Conservation (phyloP, 92 coral and sea anemone species). For the Actinostola sp. region DNA sequence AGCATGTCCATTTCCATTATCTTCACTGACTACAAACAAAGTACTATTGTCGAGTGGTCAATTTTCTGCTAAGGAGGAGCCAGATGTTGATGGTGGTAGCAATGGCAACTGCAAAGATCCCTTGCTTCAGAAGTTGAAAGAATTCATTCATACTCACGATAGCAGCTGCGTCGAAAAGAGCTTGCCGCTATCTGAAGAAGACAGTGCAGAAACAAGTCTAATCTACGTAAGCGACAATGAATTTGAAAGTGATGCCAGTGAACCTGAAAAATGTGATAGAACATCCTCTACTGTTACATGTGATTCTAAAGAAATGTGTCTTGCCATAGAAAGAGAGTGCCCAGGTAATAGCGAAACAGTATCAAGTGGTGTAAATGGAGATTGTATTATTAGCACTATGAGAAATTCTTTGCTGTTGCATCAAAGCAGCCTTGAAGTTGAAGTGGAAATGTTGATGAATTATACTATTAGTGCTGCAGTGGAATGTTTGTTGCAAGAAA, state of each 20-base stretch:
- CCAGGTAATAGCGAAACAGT: neutral
- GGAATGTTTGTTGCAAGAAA: neutral
- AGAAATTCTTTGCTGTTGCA: neutral
- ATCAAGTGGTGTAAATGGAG: neutral
- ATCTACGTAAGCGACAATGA: slow-evolving; percentile 5
- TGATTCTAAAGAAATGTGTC: too few relatives aligned
- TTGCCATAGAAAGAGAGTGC: too few relatives aligned
- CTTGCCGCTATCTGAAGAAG: neutral
- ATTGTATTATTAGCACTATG: neutral
- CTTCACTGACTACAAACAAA: neutral
- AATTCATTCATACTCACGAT: neutral
- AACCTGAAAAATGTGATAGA: neutral
- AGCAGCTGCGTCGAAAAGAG: neutral
- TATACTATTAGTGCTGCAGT: neutral
- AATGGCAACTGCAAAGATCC: too few relatives aligned
- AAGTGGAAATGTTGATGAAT: neutral
- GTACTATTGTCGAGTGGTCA: neutral
- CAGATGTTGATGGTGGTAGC: neutral
- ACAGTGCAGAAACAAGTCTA: neutral
- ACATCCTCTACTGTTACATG: too few relatives aligned
- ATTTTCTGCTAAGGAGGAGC: too few relatives aligned
- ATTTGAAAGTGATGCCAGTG: slow-evolving; percentile 19
- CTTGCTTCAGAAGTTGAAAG: neutral
- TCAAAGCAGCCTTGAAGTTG: neutral
- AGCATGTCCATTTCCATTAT: neutral